Base-by-base conservation (phyloP, 2,797 vertebrate genomes). In the Microchirus variegatus region DNA sequence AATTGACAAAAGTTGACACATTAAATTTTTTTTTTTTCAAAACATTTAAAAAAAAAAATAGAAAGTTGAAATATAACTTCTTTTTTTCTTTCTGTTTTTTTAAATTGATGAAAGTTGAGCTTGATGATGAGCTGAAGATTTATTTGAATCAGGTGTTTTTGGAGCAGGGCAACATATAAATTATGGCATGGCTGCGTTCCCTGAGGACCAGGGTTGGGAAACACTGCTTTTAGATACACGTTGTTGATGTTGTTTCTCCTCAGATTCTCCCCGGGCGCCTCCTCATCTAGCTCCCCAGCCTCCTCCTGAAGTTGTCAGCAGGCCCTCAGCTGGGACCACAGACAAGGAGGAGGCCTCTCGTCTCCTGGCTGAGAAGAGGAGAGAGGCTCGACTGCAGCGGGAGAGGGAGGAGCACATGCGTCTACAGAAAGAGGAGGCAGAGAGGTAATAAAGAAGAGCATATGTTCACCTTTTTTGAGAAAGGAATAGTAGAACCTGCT, bases 311-410 rank as follows among this genome's bases (percentile, higher is more conserved):
- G 52, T 68, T 26, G 41, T 5, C 0, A 52, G 56, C 12, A 94
- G 91, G 84, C 76, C 90, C 35, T 90, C 91, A 9, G 94, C 94
- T 2, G 95, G 97, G 41, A 96, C 95, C 1, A 96, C 91, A 1
- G 91, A 98, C 79, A 93, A 92, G 2, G 95, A 94, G 63, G 94
- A 96, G 82, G 97, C 96, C 12, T 94, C 93, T 0, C 93, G 95
- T 70, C 82, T 96, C 54, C 90, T 98, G 55, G 78, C 95, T 10
- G 97, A 98, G 73, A 98, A 93, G 86, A 94, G 97, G 55, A 91
- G 93, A 63, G 93, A 95, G 54, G 96, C 97, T 40, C 93, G 96
- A 43, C 90, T 95, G 51, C 95, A 95, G 67, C 90, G 95, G 61
- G 96, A 98, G 67, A 92, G 85, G 57, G 96, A 97, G 52, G 95